Conservation (phyloP, 2,113 vertebrate species). For the Propithecus coquereli region DNA sequence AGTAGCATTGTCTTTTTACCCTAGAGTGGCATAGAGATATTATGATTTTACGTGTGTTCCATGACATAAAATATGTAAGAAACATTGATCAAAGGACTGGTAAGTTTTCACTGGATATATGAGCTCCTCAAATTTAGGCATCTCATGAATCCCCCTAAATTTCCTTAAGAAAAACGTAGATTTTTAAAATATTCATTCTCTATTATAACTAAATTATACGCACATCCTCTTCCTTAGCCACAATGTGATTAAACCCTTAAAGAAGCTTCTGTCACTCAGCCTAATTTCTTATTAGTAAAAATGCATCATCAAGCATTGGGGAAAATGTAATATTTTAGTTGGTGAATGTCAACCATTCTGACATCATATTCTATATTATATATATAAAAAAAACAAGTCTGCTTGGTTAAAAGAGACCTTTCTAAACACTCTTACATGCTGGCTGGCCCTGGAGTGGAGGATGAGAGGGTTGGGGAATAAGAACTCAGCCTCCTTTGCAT, state of each 20-base stretch:
- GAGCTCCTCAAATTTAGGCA: neutral
- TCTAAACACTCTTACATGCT: neutral
- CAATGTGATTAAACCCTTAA: neutral
- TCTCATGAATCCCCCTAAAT: neutral
- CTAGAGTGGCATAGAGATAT: neutral
- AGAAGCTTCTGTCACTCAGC: neutral
- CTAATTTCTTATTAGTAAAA: neutral
- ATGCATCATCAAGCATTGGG: neutral
- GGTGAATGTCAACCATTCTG: neutral
- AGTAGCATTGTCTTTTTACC: neutral
- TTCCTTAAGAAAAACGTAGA: neutral
- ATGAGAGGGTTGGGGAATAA: neutral
- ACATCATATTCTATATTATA: conserved; percentile 9
- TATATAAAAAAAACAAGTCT: neutral
- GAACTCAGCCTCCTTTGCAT: neutral
- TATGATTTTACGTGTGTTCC: neutral
- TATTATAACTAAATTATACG: neutral
- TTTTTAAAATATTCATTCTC: neutral
- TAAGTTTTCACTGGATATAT: neutral
- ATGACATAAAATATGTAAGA: neutral
- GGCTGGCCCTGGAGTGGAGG: neutral
- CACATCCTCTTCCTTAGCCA: neutral
- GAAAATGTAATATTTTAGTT: neutral
- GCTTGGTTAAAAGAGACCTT: conserved; percentile 3
- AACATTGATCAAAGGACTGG: neutral